phyloP scores from a whole-genome alignment of 2,113 vertebrate species.

The Alligator sinensis region DNA sequence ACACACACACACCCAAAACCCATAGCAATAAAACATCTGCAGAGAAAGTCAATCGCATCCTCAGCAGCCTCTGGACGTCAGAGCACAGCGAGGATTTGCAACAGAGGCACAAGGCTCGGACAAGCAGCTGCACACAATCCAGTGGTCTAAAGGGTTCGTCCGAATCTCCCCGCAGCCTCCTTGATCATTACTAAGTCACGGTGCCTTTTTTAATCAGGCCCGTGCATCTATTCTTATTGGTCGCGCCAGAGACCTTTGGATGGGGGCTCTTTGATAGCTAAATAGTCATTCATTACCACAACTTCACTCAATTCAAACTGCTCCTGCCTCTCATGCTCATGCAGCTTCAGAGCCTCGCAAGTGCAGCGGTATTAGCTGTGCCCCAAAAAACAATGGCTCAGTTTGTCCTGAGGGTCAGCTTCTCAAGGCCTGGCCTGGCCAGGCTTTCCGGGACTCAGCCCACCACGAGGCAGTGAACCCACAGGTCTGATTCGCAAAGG shows the following conservation, averaged over 20 bases:
- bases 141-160: background rate
- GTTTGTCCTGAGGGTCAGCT: background rate
- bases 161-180: background rate
- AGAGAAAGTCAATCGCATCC: slow-evolving; percentile 22
- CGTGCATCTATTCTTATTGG: fast-evolving
- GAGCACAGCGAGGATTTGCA: slow-evolving; percentile 9
- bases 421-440: background rate
- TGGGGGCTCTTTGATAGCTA: background rate
- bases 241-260: background rate
- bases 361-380: background rate
- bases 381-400: background rate
- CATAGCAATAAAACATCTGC: background rate
- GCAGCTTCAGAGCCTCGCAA: background rate
- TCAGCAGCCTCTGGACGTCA: background rate
- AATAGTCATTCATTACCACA: background rate
- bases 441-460: background rate
- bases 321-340: background rate
- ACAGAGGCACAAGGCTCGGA: background rate
- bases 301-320: background rate
- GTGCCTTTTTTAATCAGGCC: background rate
- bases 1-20: background rate
- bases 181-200: background rate
- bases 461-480: fast-evolving
- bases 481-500: background rate
- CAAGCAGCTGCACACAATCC: background rate